These are phyloP conservation scores for Caradrina clavipalpis DNA, from an alignment of 2,888 invertebrate species.

Conservation along the genomic window DNA sequence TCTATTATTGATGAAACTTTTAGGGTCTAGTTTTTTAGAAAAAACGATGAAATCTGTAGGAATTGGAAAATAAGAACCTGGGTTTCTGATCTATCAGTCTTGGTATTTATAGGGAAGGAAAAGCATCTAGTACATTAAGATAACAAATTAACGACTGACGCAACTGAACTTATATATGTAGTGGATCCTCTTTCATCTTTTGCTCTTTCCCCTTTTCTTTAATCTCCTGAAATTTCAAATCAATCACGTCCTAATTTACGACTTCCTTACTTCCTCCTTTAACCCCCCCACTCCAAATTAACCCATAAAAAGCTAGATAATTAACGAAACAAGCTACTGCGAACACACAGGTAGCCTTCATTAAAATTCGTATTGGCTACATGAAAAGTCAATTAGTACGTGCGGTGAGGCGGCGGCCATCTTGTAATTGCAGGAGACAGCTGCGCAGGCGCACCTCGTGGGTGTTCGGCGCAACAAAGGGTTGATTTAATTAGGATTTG, in stretches of 20 bases:
- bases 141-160: background rate
- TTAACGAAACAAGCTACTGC: constrained; percentile 69
- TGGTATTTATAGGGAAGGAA: too few species aligned
- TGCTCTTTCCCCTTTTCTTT: background rate
- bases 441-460: constrained; percentile 82
- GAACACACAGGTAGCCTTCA: constrained; percentile 73
- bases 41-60: too few species aligned
- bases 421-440: constrained; percentile 85
- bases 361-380: constrained; percentile 79
- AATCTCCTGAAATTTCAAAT: constrained; percentile 1
- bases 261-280: background rate
- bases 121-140: background rate
- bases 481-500: constrained; percentile 70
- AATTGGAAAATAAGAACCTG: too few species aligned
- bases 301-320: constrained; percentile 64
- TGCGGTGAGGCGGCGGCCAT: constrained; percentile 81
- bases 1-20: background rate
- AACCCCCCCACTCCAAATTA: constrained; percentile 43
- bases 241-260: background rate
- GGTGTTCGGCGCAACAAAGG: constrained; percentile 70
- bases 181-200: background rate
- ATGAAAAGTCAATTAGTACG: constrained; percentile 91
- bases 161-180: background rate
- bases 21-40: background rate
- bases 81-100: too few species aligned